These are phyloP conservation scores for Sminthurides bifidus DNA, from an alignment of 1,140 invertebrate genomes.

Conservation along the genomic window DNA sequence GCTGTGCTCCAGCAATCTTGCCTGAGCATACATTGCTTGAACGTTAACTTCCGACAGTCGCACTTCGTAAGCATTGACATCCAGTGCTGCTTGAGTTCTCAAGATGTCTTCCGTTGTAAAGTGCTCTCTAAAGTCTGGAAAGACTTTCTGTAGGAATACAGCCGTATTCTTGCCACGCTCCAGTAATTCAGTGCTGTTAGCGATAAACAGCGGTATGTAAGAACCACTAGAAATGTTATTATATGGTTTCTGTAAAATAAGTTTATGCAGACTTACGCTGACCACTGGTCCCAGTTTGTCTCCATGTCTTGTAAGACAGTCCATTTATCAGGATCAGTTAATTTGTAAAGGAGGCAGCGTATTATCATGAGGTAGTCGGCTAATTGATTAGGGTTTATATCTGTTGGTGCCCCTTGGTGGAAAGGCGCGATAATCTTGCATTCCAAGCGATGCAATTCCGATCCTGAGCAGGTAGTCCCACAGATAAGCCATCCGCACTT, in stretches of 20 bases:
- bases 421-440: slow-evolving; percentile 12
- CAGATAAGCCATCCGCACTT: slow-evolving; percentile 32
- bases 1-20: slow-evolving; percentile 35
- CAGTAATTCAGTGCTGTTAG: too few relatives aligned
- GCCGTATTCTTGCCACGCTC: too few relatives aligned
- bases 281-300: slow-evolving; percentile 23
- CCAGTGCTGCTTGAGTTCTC: slow-evolving; percentile 33
- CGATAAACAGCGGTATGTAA: too few relatives aligned
- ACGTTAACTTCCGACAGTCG: slow-evolving; percentile 20
- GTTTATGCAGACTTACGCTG: slow-evolving; percentile 6
- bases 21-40: slow-evolving; percentile 33
- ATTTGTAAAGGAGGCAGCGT: slow-evolving; percentile 33
- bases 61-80: slow-evolving; percentile 36
- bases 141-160: too few relatives aligned
- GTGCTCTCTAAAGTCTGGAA: slow-evolving; percentile 27
- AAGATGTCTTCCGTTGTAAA: slow-evolving; percentile 33
- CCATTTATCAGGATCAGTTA: slow-evolving; percentile 23
- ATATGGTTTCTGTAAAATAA: neutral
- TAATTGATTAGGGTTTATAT: slow-evolving; percentile 10
- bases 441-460: slow-evolving; percentile 16
- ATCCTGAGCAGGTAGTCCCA: slow-evolving; percentile 15
- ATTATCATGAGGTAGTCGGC: slow-evolving; percentile 27
- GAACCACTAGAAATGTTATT: too few relatives aligned
- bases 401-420: neutral
- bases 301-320: slow-evolving; percentile 21